phyloP scores from a whole-genome alignment of 2,888 invertebrate species.

The Caenorhabditis uteleia region DNA sequence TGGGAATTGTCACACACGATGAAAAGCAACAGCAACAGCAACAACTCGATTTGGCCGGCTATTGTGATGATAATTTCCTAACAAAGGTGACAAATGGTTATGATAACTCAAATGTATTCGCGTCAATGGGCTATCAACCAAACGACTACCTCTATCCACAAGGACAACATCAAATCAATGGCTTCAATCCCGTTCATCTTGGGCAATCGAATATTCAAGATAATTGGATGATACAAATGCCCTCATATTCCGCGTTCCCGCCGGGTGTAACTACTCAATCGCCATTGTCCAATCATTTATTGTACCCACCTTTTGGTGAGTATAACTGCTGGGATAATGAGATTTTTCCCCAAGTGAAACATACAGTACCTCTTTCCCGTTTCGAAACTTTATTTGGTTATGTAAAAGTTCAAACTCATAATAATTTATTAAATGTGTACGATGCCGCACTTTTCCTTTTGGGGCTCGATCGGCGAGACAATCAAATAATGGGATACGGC shows the following conservation, averaged over 20 bases:
- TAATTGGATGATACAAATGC: constrained; percentile 32
- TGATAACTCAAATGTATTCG: constrained; percentile 14
- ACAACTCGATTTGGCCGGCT: neutral
- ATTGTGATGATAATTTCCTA: constrained; percentile 15
- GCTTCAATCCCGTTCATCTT: neutral
- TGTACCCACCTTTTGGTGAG: constrained; percentile 14
- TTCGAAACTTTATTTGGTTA: too few relatives aligned
- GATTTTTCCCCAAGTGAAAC: neutral
- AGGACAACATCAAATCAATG: constrained; percentile 6
- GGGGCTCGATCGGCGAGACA: neutral
- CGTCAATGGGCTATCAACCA: constrained; percentile 20
- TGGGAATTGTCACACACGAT: too few relatives aligned
- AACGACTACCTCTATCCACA: constrained; percentile 24
- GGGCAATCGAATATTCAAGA: neutral
- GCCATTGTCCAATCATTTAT: constrained; percentile 14
- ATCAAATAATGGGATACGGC: too few relatives aligned
- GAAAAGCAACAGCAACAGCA: neutral
- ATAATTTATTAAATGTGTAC: too few relatives aligned
- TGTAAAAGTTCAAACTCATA: too few relatives aligned
- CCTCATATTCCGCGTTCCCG: constrained; percentile 8
- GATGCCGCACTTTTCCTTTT: neutral
- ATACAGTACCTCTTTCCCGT: too few relatives aligned
- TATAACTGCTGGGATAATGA: neutral
- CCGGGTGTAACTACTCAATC: constrained; percentile 12
- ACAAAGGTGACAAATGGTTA: constrained; percentile 8